Conservation (phyloP, 1,140 invertebrate species). For the Polypedilum pembai region DNA sequence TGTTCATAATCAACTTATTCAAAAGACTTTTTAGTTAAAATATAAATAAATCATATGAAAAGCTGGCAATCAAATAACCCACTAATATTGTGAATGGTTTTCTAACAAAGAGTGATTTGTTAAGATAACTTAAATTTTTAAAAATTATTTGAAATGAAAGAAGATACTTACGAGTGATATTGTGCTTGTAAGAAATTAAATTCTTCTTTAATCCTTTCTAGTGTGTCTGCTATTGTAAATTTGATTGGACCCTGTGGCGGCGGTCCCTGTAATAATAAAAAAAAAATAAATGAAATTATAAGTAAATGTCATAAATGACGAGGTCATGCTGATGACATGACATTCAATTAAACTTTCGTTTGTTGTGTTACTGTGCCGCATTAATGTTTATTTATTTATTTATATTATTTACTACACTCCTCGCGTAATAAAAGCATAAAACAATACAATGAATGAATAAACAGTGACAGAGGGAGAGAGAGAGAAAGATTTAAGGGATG, state of each 20-base stretch:
- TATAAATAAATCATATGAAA: too few species aligned
- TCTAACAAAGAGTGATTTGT: too few species aligned
- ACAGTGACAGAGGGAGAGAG: background rate
- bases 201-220: conserved; percentile 97
- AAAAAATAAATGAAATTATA: conserved; percentile 32
- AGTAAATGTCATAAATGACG: background rate
- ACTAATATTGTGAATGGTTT: too few species aligned
- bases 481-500: background rate
- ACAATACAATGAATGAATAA: background rate
- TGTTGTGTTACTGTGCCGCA: background rate
- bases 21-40: too few species aligned
- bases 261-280: conserved; percentile 59
- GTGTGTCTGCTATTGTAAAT: conserved; percentile 92
- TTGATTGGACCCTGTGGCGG: conserved; percentile 86
- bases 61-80: too few species aligned
- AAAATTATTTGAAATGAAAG: conserved; percentile 25
- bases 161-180: conserved; percentile 88
- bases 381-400: background rate
- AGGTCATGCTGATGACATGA: background rate
- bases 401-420: too few species aligned
- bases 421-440: background rate
- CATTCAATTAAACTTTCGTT: conserved; percentile 20
- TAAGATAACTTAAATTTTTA: too few species aligned
- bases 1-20: too few species aligned
- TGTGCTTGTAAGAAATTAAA: conserved; percentile 97